A percentile compares a stretch with the other conserved stretches of the same genome.
phyloP scores from a whole-genome alignment of 2,888 invertebrate genomes.

The Laspeyria flexula region DNA sequence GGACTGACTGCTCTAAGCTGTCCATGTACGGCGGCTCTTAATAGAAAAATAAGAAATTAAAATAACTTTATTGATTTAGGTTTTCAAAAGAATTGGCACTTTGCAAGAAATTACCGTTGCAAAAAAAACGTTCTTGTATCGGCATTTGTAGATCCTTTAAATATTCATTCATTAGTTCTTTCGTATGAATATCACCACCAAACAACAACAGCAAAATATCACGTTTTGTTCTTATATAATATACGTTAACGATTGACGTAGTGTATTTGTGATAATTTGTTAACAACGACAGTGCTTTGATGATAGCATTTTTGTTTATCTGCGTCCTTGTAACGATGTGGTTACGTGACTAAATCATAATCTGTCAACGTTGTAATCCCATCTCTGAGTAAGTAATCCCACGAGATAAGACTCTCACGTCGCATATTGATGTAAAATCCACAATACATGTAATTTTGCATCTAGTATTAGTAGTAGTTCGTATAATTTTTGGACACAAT shows the following conservation, averaged over 20 bases:
- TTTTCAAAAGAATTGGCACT: no score
- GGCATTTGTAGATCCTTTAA: no score
- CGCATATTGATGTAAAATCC: conserved; percentile 15
- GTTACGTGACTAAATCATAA: conserved; percentile 57
- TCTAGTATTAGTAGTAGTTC: not conserved
- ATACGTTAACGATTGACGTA: not conserved
- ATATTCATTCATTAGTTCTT: no score
- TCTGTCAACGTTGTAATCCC: conserved; percentile 38
- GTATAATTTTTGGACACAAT: no score
- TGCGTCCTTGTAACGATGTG: conserved; percentile 30
- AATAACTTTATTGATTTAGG: no score
- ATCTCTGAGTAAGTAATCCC: conserved; percentile 46
- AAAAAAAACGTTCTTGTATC: no score
- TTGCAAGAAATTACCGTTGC: no score
- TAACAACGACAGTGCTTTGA: not conserved
- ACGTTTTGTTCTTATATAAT: not conserved
- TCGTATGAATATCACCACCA: not conserved
- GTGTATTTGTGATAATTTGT: not conserved
- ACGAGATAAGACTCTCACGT: conserved; percentile 51
- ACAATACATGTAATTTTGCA: not conserved
- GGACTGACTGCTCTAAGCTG: no score
- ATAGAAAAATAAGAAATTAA: no score
- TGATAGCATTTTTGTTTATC: conserved; percentile 23
- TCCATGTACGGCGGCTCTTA: no score
- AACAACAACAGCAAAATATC: not conserved